These are phyloP conservation scores for Dinothrombium tinctorium DNA, from an alignment of 1,140 invertebrate genomes.

Conservation along the genomic window DNA sequence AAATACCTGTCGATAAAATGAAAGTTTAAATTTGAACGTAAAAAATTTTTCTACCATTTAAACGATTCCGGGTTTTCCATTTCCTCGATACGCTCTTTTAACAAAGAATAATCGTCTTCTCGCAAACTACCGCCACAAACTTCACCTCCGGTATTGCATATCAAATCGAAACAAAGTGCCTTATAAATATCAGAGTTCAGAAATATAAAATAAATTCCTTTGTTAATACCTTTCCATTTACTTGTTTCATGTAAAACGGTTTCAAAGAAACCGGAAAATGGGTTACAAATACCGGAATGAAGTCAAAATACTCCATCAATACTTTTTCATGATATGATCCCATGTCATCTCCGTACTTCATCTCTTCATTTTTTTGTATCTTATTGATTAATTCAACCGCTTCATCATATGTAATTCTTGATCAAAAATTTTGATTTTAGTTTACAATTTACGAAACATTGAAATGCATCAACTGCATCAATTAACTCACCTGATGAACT, in stretches of 20 bases:
- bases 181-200: constrained; percentile 17
- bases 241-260: constrained; percentile 78
- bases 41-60: constrained; percentile 7
- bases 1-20: constrained; percentile 35
- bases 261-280: constrained; percentile 65
- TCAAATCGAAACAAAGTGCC: constrained; percentile 62
- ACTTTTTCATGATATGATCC: constrained; percentile 72
- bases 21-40: not conserved
- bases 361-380: constrained; percentile 26
- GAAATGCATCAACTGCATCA: too few relatives aligned
- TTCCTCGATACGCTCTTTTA: constrained; percentile 21
- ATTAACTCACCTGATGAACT: constrained; percentile 3
- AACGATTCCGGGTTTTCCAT: constrained; percentile 8
- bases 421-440: too few relatives aligned
- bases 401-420: constrained; percentile 50
- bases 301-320: constrained; percentile 43
- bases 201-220: not conserved
- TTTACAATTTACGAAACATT: too few relatives aligned
- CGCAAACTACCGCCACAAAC: constrained; percentile 76
- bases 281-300: constrained; percentile 58
- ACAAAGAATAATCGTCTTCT: constrained; percentile 43
- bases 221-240: constrained; percentile 31
- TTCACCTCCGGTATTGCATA: constrained; percentile 69
- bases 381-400: constrained; percentile 39
- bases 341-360: constrained; percentile 31